Percentiles rank a stretch among this genome's conserved stretches.
These are phyloP conservation scores for Brenthis hecate DNA, from an alignment of 2,888 invertebrate species.

Conservation along the genomic window DNA sequence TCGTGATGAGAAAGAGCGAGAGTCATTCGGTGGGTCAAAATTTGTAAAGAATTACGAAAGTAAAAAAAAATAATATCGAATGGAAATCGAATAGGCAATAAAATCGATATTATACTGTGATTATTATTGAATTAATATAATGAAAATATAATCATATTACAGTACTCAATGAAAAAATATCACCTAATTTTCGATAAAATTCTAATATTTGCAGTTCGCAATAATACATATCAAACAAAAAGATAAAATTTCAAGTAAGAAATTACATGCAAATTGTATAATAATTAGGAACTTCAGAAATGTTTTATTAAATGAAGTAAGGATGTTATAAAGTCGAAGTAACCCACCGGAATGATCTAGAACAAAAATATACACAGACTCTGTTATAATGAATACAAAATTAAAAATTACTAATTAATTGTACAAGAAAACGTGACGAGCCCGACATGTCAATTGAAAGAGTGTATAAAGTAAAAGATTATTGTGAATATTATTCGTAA, in stretches of 20 bases:
- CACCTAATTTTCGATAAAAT: no score
- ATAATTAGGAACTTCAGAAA: neutral
- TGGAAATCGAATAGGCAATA: no score
- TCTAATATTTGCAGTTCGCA: no score
- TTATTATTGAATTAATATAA: no score
- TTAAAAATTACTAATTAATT: conserved; percentile 62
- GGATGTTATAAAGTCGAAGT: neutral
- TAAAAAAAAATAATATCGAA: no score
- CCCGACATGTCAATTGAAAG: conserved; percentile 80
- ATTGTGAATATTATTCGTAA: conserved; percentile 39
- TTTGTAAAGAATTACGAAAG: no score
- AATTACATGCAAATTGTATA: neutral
- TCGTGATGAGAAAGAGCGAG: conserved; percentile 43
- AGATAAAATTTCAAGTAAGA: no score
- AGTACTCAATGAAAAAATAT: no score
- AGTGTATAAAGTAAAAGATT: conserved; percentile 70
- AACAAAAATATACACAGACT: conserved; percentile 35
- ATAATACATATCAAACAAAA: no score
- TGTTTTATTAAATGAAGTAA: neutral
- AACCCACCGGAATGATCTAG: conserved; percentile 38
- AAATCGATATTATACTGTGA: no score
- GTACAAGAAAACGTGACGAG: conserved; percentile 74
- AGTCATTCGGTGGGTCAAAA: conserved; percentile 47
- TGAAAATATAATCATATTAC: no score
- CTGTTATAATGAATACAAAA: conserved; percentile 40